These are phyloP conservation scores for Operophtera brumata DNA, from an alignment of 2,888 invertebrate species.

Conservation along the genomic window DNA sequence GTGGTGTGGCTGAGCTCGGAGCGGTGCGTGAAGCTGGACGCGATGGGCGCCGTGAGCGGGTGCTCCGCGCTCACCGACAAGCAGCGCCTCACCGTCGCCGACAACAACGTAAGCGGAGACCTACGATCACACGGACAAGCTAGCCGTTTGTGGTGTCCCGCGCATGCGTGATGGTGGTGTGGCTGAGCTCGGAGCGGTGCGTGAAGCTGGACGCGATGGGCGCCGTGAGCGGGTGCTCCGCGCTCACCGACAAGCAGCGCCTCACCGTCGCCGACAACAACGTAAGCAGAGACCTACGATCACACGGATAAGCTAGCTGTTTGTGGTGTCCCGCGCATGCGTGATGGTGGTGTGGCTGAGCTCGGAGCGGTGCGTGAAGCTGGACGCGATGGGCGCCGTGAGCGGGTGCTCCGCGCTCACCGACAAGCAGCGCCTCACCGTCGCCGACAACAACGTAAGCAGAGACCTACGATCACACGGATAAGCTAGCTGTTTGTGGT, in stretches of 20 bases:
- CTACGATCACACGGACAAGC: too few relatives aligned
- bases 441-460: conserved; percentile 91
- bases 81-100: conserved; percentile 93
- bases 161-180: conserved; percentile 86
- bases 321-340: conserved; percentile 88
- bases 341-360: conserved; percentile 89
- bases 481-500: conserved; percentile 91
- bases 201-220: conserved; percentile 67
- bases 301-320: conserved; percentile 87
- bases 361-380: conserved; percentile 83
- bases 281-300: too few relatives aligned
- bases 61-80: conserved; percentile 92
- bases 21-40: conserved; percentile 77
- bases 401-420: conserved; percentile 88
- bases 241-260: conserved; percentile 90
- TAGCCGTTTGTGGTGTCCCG: conserved; percentile 93
- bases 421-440: conserved; percentile 92
- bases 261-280: conserved; percentile 94
- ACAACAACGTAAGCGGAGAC: conserved; percentile 89
- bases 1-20: conserved; percentile 90
- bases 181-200: conserved; percentile 87
- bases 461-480: conserved; percentile 37
- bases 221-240: conserved; percentile 85
- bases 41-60: conserved; percentile 77
- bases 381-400: conserved; percentile 74